A percentile compares a stretch with the other conserved stretches of the same genome.
Evolutionary conservation across 2,888 invertebrate genomes (phyloP).

Genomic region (Macaria liturata): DNA sequence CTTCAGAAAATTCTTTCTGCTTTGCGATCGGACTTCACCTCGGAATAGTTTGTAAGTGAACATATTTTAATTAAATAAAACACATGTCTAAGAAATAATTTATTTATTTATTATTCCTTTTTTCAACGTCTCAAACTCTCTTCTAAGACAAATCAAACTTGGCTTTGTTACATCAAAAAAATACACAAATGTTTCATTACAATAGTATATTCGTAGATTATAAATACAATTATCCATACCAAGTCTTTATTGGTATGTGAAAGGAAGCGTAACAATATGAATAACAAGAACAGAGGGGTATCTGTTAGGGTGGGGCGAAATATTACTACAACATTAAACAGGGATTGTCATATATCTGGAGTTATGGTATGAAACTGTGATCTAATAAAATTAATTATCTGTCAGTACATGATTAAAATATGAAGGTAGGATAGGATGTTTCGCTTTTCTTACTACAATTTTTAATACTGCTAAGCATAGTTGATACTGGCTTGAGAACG

Average conservation of each 20-base stretch:
- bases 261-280: conserved; percentile 51
- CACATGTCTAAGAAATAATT: conserved; percentile 80
- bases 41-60: background rate
- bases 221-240: conserved; percentile 63
- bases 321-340: background rate
- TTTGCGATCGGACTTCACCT: background rate
- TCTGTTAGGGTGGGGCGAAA: background rate
- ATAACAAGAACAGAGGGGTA: conserved; percentile 20
- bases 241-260: conserved; percentile 55
- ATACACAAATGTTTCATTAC: conserved; percentile 76
- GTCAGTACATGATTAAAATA: too few relatives aligned
- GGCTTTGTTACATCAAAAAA: conserved; percentile 80
- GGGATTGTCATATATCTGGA: too few relatives aligned
- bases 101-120: conserved; percentile 78
- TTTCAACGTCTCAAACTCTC: conserved; percentile 77
- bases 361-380: too few relatives aligned
- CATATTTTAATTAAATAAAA: conserved; percentile 58
- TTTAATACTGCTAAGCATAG: too few relatives aligned
- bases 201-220: conserved; percentile 63
- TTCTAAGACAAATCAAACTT: conserved; percentile 81
- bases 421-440: too few relatives aligned
- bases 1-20: too few relatives aligned
- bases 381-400: too few relatives aligned
- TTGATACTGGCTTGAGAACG: too few relatives aligned
- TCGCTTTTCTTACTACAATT: too few relatives aligned